Evolutionary conservation across 2,888 invertebrate species (phyloP).

Genomic region (Acronicta alni): DNA sequence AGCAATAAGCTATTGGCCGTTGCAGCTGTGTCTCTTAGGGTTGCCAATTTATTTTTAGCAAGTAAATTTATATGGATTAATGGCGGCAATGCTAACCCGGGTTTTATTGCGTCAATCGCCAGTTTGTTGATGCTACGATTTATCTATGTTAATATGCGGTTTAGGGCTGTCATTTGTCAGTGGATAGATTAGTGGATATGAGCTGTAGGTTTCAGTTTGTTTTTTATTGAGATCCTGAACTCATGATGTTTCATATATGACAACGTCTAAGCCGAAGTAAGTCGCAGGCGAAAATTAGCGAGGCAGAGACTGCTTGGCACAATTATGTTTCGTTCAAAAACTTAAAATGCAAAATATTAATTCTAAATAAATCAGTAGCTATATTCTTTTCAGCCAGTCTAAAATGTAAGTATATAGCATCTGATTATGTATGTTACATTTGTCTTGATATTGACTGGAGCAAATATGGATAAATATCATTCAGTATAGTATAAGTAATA

Average conservation of each 20-base stretch:
- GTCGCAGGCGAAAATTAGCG: constrained; percentile 14
- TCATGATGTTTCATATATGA: constrained; percentile 29
- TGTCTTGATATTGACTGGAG: too few species aligned
- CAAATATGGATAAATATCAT: too few species aligned
- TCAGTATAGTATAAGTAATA: too few species aligned
- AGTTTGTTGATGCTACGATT: constrained; percentile 56
- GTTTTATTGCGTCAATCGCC: constrained; percentile 75
- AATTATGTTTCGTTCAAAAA: neutral
- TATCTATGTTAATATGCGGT: constrained; percentile 53
- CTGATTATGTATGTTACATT: too few species aligned
- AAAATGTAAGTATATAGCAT: too few species aligned
- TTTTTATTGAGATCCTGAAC: constrained; percentile 16
- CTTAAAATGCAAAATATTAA: too few species aligned
- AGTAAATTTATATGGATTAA: constrained; percentile 81
- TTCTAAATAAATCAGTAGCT: too few species aligned
- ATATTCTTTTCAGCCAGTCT: too few species aligned
- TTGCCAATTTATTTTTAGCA: constrained; percentile 85
- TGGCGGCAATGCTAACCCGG: constrained; percentile 71
- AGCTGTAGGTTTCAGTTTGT: constrained; percentile 15
- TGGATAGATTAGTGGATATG: constrained; percentile 27
- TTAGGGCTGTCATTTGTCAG: constrained; percentile 56
- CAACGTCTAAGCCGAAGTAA: constrained; percentile 17
- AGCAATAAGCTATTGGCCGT: constrained; percentile 82
- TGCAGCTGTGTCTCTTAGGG: constrained; percentile 84
- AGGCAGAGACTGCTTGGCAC: neutral